Base-by-base conservation (phyloP, 2,888 invertebrate genomes). In the Conomelus anceps region DNA sequence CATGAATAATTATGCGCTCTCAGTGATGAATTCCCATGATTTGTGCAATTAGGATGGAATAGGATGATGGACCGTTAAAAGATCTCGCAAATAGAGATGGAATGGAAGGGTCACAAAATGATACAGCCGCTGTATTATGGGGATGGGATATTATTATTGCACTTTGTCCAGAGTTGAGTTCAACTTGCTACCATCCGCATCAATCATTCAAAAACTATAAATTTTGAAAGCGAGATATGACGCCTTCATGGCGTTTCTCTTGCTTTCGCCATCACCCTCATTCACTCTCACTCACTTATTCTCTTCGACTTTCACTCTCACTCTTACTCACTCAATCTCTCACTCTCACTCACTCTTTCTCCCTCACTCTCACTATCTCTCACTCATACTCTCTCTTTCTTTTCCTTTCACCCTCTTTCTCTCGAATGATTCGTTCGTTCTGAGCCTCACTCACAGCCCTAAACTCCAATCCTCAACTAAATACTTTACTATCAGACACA, bases 121-220 rank as follows among this genome's bases (percentile, higher is more conserved):
- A 63, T 63, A n/a, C 63, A 63, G 63, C 63, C 63, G 63, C 63
- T 63, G 63, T 63, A 13, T n/a, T n/a, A n/a, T n/a, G n/a, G 63
- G 63, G 7, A n/a, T n/a, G 63, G n/a, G 63, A 63, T n/a, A 63
- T 63, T 63, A 63, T 63, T 63, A 63, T 63, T 63, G 20, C 63
- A 63, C 63, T 63, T 63, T 63, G n/a, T 63, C 63, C 63, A 20
- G 63, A 63, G 63, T 63, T n/a, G 86, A 86, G 86, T 86, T 86
- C 86, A 86, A 26, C 86, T 86, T 86, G 29, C 86, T n/a, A 86
- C 26, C 23, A n/a, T 24, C 29, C 86, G 13, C 86, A 86, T 86
- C 29, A 86, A 86, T 86, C 86, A 86, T 86, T 86, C 86, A 86
- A 86, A 86, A 86, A 86, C 86, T 86, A 86, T 86, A 86, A 86